Percentiles rank a stretch among this genome's conserved stretches.
Evolutionary conservation across 2,797 vertebrate genomes (phyloP).

Genomic region (Arnoldichthys spilopterus): DNA sequence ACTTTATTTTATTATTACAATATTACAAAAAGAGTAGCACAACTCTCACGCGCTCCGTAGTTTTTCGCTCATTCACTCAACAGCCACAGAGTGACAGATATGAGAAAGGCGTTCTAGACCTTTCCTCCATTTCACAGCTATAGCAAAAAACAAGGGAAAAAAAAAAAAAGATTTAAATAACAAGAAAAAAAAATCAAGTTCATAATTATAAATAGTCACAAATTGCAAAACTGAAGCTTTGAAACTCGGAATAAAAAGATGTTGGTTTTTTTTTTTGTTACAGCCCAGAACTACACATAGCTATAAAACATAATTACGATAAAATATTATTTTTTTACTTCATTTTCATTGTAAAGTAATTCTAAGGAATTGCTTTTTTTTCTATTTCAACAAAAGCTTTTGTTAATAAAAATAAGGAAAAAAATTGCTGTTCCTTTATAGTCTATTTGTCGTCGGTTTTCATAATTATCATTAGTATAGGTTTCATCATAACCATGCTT

Average conservation of each 20-base stretch:
- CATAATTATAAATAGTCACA: slow-evolving; percentile 89
- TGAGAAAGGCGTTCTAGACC: slow-evolving; percentile 74
- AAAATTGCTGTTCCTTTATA: slow-evolving; percentile 77
- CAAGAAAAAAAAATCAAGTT: slow-evolving; percentile 82
- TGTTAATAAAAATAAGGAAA: slow-evolving; percentile 72
- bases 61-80: slow-evolving; percentile 77
- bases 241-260: slow-evolving; percentile 73
- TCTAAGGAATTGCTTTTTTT: slow-evolving; percentile 83
- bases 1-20: slow-evolving; percentile 91
- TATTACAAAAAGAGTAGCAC: slow-evolving; percentile 99
- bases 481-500: slow-evolving; percentile 87
- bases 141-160: slow-evolving; percentile 65
- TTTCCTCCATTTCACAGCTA: slow-evolving; percentile 82
- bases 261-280: slow-evolving; percentile 62
- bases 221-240: slow-evolving; percentile 85
- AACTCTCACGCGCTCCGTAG: slow-evolving; percentile 85
- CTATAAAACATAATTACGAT: slow-evolving; percentile 86
- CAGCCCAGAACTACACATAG: slow-evolving; percentile 88
- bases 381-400: slow-evolving; percentile 83
- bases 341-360: slow-evolving; percentile 81
- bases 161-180: slow-evolving; percentile 77
- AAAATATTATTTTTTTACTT: slow-evolving; percentile 85
- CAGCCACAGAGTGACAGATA: slow-evolving; percentile 77
- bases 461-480: slow-evolving; percentile 77
- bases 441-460: slow-evolving; percentile 70